phyloP scores from a whole-genome alignment of 2,113 vertebrate species.

The Glaucomys volans region DNA sequence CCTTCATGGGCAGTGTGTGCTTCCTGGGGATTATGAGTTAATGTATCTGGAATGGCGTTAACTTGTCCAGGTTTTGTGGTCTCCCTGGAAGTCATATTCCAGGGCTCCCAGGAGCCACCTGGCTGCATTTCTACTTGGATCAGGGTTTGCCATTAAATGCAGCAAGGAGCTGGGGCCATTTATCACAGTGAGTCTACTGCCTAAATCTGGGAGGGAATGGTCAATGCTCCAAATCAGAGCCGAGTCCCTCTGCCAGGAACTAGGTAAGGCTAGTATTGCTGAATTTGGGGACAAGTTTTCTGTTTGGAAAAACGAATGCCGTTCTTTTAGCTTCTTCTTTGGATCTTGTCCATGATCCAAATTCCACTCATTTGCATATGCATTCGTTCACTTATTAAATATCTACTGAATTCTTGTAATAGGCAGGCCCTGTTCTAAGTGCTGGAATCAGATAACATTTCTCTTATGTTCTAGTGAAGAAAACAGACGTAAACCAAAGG shows the following conservation, averaged over 20 bases:
- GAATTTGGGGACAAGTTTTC: background rate
- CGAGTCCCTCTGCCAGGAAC: slow-evolving; percentile 49
- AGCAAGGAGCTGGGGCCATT: slow-evolving; percentile 74
- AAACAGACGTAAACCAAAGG: background rate
- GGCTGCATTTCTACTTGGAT: slow-evolving; percentile 83
- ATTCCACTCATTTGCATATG: background rate
- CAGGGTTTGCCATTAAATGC: slow-evolving; percentile 79
- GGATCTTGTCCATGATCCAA: background rate
- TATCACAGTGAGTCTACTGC: slow-evolving; percentile 77
- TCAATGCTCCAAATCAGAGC: slow-evolving; percentile 60
- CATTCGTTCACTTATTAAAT: background rate
- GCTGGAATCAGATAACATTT: background rate
- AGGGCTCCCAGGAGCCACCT: slow-evolving; percentile 81
- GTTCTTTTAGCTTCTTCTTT: slow-evolving; percentile 44
- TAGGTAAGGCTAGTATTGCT: background rate
- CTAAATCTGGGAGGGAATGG: slow-evolving; percentile 69
- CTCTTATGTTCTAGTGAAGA: background rate
- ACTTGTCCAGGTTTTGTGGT: slow-evolving; percentile 78
- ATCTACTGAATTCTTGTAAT: background rate
- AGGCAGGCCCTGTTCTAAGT: background rate
- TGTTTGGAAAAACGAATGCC: background rate
- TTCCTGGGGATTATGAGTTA: slow-evolving; percentile 80
- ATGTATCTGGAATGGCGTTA: slow-evolving; percentile 67
- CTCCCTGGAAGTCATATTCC: slow-evolving; percentile 77
- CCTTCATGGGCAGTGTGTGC: slow-evolving; percentile 46